Base-by-base conservation (phyloP, 2,888 invertebrate species). In the Pachliopta kotzebuea region DNA sequence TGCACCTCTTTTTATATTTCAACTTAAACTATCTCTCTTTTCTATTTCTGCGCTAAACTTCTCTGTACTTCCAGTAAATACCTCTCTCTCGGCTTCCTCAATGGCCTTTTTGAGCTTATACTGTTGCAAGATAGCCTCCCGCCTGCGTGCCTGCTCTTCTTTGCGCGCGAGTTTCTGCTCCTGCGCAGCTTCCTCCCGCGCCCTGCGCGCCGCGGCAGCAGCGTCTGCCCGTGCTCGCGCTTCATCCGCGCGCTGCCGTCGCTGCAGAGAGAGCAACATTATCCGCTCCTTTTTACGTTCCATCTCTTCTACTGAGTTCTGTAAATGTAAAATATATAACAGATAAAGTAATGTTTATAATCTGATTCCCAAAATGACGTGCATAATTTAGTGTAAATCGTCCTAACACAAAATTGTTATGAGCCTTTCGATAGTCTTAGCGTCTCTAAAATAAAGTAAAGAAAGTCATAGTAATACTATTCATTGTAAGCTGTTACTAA, bases 21-120 rank as follows among this genome's bases (percentile, higher is more conserved):
- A n/a, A n/a, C 6, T n/a, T 18, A n/a, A n/a, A 8, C 45, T 4
- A 18, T 45, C 14, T 11, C 37, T 37, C 14, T 6, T 26, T 26
- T 6, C 26, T 37, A 14, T 37, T 14, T 14, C 14, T 37, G 0
- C 14, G 11, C 14, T 37, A 37, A 11, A n/a, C 8, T 45, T 45
- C 45, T n/a, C n/a, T 11, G 45, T n/a, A n/a, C n/a, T 37, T 21
- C 21, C 18, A 24, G 55, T 23, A 14, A 56, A 21, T 74, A 96
- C 96, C 93, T 97, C 97, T 80, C 96, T 88, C 84, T 97, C 97
- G 26, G 97, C 97, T 88, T 98, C 97, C 83, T 98, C 98, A 69
- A 97, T 95, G 63, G 97, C 96, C 87, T 98, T 98, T 83, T 98
- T 97, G 73, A 98, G 92, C 87, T 98, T 96, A 90, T 98, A 97